Evolutionary conservation across 2,797 vertebrate genomes (phyloP).

Genomic region (Artibeus lituratus): DNA sequence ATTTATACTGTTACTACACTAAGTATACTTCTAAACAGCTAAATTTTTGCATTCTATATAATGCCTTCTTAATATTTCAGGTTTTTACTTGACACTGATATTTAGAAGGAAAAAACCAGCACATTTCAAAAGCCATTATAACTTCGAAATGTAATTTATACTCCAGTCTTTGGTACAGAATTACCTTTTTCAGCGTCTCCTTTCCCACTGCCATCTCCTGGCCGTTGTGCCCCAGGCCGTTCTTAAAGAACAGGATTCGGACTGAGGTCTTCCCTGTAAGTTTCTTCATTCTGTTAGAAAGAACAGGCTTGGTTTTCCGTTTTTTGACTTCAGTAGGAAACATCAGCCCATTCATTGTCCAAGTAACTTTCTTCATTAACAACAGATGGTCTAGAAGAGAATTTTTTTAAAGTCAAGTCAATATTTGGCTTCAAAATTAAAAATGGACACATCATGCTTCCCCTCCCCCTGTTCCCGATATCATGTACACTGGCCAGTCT

Average conservation of each 20-base stretch:
- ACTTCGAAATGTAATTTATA: neutral
- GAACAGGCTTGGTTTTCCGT: constrained; percentile 68
- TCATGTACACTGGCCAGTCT: constrained; percentile 78
- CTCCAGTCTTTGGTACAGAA: neutral
- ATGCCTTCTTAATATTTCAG: neutral
- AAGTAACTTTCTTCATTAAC: constrained; percentile 78
- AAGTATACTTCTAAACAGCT: neutral
- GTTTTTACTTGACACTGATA: neutral
- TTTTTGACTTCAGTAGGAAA: constrained; percentile 71
- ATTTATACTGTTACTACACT: neutral
- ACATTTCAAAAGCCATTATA: neutral
- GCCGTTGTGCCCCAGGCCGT: constrained; percentile 64
- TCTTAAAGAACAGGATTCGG: constrained; percentile 75
- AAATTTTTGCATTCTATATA: neutral
- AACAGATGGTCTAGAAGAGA: constrained; percentile 83
- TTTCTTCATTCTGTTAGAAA: constrained; percentile 65
- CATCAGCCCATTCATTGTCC: constrained; percentile 73
- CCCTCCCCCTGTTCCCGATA: constrained; percentile 64
- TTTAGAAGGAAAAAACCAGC: neutral
- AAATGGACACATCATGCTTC: constrained; percentile 63
- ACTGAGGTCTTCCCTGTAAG: constrained; percentile 61
- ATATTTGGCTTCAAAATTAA: constrained; percentile 82
- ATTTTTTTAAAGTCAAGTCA: constrained; percentile 70
- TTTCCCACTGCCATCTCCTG: constrained; percentile 56
- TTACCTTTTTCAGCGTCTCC: constrained; percentile 75